These are phyloP conservation scores for Parnassius orleans DNA, from an alignment of 2,888 invertebrate genomes.

Conservation along the genomic window DNA sequence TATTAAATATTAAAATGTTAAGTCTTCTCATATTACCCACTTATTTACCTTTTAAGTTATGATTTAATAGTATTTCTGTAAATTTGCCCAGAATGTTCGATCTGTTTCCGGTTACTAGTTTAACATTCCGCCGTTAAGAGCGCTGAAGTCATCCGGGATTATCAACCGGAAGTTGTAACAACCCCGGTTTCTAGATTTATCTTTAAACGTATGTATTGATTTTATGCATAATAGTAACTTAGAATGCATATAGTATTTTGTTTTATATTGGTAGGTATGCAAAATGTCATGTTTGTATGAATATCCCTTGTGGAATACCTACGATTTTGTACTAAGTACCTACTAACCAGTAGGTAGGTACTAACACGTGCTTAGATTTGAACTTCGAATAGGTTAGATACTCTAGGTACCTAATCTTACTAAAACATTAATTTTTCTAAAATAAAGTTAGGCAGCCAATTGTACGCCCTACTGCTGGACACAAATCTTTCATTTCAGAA, in stretches of 20 bases:
- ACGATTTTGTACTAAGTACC: no score
- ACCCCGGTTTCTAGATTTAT: constrained; percentile 29
- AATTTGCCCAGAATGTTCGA: constrained; percentile 59
- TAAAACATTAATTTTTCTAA: no score
- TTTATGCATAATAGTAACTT: constrained; percentile 1
- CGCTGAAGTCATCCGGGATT: constrained; percentile 53
- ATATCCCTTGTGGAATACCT: no score
- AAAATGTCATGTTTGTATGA: no score
- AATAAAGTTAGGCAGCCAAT: no score
- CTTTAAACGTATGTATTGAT: constrained; percentile 24
- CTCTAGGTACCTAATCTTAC: no score
- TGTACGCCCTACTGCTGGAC: no score
- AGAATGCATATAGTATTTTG: neutral
- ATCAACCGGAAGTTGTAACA: constrained; percentile 26
- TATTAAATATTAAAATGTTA: neutral
- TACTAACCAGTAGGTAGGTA: no score
- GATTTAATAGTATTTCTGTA: neutral
- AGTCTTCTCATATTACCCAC: neutral
- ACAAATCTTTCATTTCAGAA: no score
- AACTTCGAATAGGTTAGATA: no score
- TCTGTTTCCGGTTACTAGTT: constrained; percentile 52
- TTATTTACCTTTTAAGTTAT: neutral
- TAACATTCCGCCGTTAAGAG: constrained; percentile 42
- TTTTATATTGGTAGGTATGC: neutral
- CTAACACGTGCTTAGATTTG: no score